Evolutionary conservation across 2,888 invertebrate genomes (phyloP).

Genomic region (Glaucopsyche alexis): DNA sequence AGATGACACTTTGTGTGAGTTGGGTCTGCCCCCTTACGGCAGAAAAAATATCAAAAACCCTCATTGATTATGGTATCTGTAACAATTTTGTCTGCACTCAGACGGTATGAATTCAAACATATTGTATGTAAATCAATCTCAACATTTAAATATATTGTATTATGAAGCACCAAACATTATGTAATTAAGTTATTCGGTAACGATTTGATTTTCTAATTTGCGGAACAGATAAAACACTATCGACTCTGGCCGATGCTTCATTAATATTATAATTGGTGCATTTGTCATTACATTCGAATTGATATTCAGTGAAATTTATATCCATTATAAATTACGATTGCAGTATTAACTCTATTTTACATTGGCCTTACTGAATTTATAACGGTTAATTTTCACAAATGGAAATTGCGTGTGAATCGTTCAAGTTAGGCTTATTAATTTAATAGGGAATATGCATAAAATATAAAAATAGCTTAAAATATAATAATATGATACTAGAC

Average conservation of each 20-base stretch:
- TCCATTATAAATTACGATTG: background rate
- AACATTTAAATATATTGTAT: constrained; percentile 1
- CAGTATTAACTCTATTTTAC: background rate
- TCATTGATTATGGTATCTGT: too few relatives aligned
- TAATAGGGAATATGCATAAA: too few relatives aligned
- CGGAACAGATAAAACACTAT: background rate
- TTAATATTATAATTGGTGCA: constrained; percentile 24
- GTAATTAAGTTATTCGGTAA: background rate
- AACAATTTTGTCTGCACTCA: too few relatives aligned
- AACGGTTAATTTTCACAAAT: too few relatives aligned
- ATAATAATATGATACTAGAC: too few relatives aligned
- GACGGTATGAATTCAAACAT: too few relatives aligned
- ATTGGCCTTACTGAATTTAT: background rate
- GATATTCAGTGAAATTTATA: constrained; percentile 7
- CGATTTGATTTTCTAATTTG: constrained; percentile 20
- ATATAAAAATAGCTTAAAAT: too few relatives aligned
- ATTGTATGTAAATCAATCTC: background rate
- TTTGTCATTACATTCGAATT: constrained; percentile 21
- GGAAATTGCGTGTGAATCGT: too few relatives aligned
- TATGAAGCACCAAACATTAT: background rate
- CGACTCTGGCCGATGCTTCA: background rate
- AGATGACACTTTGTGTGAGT: too few relatives aligned
- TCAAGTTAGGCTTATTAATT: too few relatives aligned
- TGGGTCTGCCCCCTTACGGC: too few relatives aligned
- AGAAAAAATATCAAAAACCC: too few relatives aligned